Conservation (phyloP, 2,113 vertebrate species). For the Tachycineta bicolor region DNA sequence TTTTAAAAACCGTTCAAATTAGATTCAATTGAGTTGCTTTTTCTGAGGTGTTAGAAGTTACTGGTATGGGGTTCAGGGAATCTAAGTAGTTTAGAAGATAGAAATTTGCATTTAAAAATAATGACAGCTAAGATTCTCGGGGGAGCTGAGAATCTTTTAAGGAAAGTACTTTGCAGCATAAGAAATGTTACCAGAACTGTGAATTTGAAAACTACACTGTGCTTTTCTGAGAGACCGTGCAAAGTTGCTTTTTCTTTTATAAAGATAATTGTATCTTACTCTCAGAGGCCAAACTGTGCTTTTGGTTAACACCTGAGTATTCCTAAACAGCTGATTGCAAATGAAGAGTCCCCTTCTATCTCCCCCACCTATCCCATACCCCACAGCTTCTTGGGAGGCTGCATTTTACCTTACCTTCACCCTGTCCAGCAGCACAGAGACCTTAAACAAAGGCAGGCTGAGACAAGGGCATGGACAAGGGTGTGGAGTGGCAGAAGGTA, state of each 20-base stretch:
- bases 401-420: neutral
- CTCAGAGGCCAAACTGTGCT: neutral
- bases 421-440: neutral
- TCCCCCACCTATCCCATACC: accelerated
- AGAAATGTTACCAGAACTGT: neutral
- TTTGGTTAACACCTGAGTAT: neutral
- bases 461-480: neutral
- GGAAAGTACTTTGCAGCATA: neutral
- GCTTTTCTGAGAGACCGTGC: neutral
- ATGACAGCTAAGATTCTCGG: neutral
- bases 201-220: neutral
- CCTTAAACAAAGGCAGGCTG: neutral
- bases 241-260: neutral
- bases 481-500: neutral
- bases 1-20: neutral
- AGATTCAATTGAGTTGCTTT: neutral
- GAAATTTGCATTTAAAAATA: conserved; percentile 17
- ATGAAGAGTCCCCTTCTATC: neutral
- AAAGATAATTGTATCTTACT: neutral
- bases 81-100: neutral
- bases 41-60: neutral
- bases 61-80: neutral
- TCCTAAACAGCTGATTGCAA: neutral
- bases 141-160: neutral
- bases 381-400: neutral